Conservation (phyloP, 1,140 invertebrate species). For the Chrysopa pallens region DNA sequence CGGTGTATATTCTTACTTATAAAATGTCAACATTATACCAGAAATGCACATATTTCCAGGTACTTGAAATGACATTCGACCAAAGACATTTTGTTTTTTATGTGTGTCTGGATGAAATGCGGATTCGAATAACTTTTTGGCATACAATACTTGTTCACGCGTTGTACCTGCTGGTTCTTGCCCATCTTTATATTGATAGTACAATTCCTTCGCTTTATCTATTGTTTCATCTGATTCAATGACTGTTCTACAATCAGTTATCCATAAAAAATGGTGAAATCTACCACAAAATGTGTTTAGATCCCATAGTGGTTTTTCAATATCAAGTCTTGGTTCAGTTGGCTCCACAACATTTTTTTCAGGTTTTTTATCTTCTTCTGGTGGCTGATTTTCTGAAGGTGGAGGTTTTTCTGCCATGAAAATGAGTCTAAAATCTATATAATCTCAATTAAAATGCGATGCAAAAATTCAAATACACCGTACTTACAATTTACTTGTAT, state of each 20-base stretch:
- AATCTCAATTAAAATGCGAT: too few relatives aligned
- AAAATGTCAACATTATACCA: conserved; percentile 95
- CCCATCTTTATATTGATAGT: conserved; percentile 56
- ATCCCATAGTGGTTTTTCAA: conserved; percentile 85
- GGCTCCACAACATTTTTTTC: too few relatives aligned
- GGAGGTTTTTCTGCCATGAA: too few relatives aligned
- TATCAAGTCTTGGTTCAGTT: conserved; percentile 36
- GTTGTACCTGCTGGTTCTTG: conserved; percentile 47
- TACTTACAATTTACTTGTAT: too few relatives aligned
- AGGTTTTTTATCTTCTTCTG: too few relatives aligned
- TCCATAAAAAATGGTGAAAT: conserved; percentile 87
- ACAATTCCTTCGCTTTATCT: conserved; percentile 56
- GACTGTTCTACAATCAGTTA: conserved; percentile 86
- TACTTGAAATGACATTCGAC: conserved; percentile 97
- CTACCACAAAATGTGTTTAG: conserved; percentile 79
- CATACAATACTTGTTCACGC: conserved; percentile 68
- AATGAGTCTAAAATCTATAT: too few relatives aligned
- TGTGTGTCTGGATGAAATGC: conserved; percentile 98
- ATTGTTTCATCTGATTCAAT: conserved; percentile 52
- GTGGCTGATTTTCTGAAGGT: too few relatives aligned
- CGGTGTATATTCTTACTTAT: conserved; percentile 46
- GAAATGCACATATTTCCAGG: conserved; percentile 94
- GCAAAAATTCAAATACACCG: too few relatives aligned
- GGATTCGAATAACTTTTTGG: conserved; percentile 92
- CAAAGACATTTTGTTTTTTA: conserved; percentile 90